Conservation (phyloP, 2,888 invertebrate species). For the Nephrotoma flavescens region DNA sequence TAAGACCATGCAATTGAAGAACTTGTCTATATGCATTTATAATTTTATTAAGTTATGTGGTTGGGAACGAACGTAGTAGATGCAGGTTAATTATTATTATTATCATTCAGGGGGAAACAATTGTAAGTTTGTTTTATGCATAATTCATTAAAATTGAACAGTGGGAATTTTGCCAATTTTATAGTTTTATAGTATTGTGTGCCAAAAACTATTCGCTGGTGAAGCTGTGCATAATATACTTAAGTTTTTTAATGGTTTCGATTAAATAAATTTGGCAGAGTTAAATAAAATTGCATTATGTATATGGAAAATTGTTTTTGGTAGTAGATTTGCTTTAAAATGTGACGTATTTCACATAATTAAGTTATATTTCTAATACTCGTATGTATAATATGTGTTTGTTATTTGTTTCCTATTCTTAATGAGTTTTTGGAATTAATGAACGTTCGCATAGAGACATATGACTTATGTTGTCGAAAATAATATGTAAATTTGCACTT, state of each 20-base stretch:
- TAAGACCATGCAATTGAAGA: neutral
- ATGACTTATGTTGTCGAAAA: too few relatives aligned
- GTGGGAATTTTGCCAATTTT: neutral
- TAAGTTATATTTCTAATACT: too few relatives aligned
- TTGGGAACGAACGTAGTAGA: neutral
- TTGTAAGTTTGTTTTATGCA: neutral
- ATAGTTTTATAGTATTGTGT: neutral
- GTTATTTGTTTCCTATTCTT: too few relatives aligned
- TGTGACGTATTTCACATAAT: too few relatives aligned
- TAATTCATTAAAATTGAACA: neutral
- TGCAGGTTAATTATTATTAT: neutral
- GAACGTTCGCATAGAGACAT: too few relatives aligned
- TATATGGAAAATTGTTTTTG: neutral
- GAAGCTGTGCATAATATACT: neutral
- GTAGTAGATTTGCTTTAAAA: too few relatives aligned
- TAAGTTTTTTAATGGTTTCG: neutral
- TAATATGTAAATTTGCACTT: too few relatives aligned
- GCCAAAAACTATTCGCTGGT: neutral
- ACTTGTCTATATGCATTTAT: neutral
- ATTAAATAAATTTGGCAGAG: neutral
- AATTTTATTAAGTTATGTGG: neutral
- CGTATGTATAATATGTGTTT: too few relatives aligned
- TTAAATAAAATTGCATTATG: neutral
- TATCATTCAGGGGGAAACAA: neutral
- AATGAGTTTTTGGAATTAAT: too few relatives aligned